phyloP scores from a whole-genome alignment of 92 coral and sea anemone genomes.

The Micromussa lordhowensis region DNA sequence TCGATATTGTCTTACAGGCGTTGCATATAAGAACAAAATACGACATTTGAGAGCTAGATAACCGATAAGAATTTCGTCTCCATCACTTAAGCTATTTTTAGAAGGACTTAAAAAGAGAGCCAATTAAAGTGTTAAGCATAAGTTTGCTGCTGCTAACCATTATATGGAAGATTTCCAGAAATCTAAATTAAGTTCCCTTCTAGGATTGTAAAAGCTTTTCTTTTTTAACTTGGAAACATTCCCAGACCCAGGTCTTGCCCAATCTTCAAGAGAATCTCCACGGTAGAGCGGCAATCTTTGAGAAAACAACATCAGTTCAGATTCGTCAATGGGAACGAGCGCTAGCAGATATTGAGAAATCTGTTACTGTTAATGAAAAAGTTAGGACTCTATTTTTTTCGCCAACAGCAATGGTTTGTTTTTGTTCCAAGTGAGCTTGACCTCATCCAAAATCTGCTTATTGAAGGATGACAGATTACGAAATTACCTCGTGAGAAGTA shows the following conservation, averaged over 20 bases:
- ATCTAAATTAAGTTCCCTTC: not conserved
- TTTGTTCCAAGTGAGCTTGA: not conserved
- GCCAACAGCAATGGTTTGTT: not conserved
- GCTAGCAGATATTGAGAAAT: too few species aligned
- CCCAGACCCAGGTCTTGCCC: not conserved
- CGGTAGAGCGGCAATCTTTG: not conserved
- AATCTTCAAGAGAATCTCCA: not conserved
- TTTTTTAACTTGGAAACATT: not conserved
- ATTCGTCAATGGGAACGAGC: not conserved
- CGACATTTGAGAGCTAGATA: not conserved
- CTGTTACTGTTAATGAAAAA: not conserved
- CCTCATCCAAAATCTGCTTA: not conserved
- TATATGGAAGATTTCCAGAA: not conserved
- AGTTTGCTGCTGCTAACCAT: not conserved
- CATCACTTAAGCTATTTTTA: not conserved
- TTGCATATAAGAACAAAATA: not conserved
- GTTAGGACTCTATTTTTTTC: not conserved
- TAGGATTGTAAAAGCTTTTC: not conserved
- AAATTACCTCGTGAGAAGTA: not conserved
- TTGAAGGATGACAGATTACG: not conserved
- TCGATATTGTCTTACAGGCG: not conserved
- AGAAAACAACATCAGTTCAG: not conserved
- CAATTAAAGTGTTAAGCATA: not conserved
- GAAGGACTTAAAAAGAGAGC: not conserved
- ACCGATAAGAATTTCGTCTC: not conserved